Percentiles rank a stretch among this genome's conserved stretches.
These are phyloP conservation scores for Eonycteris spelaea DNA, from an alignment of 2,113 vertebrate species.

Conservation along the genomic window DNA sequence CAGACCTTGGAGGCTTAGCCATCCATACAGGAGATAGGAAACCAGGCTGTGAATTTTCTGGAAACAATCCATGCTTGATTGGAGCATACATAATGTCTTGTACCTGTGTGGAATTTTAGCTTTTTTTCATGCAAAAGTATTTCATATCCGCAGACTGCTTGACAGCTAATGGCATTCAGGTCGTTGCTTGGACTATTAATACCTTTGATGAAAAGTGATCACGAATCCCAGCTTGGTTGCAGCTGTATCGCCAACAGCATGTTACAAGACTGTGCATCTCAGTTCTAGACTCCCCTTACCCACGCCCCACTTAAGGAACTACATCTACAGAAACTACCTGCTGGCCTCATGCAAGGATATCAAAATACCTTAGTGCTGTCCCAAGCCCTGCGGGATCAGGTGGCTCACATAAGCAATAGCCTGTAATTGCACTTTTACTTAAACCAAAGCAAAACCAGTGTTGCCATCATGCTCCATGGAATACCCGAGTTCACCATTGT, in stretches of 20 bases:
- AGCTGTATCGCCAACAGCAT: constrained; percentile 97
- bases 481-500: background rate
- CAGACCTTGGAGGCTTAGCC: constrained; percentile 93
- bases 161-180: constrained; percentile 86
- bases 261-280: constrained; percentile 91
- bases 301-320: background rate
- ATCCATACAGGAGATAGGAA: constrained; percentile 85
- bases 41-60: constrained; percentile 83
- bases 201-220: constrained; percentile 91
- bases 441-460: background rate
- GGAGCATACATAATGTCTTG: constrained; percentile 91
- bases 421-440: background rate
- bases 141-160: constrained; percentile 92
- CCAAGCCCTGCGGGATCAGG: background rate
- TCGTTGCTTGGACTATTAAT: constrained; percentile 96
- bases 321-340: background rate
- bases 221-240: constrained; percentile 85
- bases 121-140: constrained; percentile 95
- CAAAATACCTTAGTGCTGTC: background rate
- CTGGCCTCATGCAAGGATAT: background rate
- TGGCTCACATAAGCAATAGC: background rate
- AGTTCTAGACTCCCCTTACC: constrained; percentile 81
- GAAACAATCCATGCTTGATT: constrained; percentile 90
- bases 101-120: constrained; percentile 92
- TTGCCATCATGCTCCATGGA: background rate